phyloP scores from a whole-genome alignment of 2,888 invertebrate genomes.

The Slavum lentiscoides region DNA sequence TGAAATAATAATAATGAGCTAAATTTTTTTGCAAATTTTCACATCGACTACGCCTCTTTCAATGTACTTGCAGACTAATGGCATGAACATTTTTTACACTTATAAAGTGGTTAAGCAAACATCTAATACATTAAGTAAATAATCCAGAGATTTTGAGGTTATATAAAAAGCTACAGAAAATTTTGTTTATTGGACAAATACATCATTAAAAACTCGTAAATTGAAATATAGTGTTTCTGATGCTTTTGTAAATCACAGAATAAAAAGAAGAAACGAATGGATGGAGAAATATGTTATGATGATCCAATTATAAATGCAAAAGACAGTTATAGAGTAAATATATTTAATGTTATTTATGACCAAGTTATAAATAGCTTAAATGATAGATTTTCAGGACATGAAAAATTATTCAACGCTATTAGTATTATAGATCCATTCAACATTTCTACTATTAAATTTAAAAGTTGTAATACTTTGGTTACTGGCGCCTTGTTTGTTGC shows the following conservation, averaged over 20 bases:
- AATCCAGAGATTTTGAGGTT: background rate
- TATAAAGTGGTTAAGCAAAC: background rate
- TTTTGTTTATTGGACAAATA: background rate
- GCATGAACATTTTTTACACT: background rate
- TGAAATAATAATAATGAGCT: no score
- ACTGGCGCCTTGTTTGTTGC: no score
- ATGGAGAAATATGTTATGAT: background rate
- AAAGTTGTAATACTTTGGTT: background rate
- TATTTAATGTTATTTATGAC: background rate
- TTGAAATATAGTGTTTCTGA: background rate
- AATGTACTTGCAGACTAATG: background rate
- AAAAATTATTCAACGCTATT: background rate
- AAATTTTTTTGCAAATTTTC: background rate
- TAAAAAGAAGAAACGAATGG: background rate
- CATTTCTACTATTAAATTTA: background rate
- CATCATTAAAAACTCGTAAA: background rate
- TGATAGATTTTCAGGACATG: background rate
- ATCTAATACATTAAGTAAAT: background rate
- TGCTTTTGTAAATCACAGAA: background rate
- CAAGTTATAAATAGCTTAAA: conserved; percentile 1
- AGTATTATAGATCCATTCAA: conserved; percentile 3
- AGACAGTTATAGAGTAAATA: background rate
- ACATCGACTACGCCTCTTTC: background rate
- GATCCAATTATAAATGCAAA: background rate
- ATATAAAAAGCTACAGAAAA: background rate